Conservation (phyloP, 2,113 vertebrate genomes). For the Planiliza haematocheilus region DNA sequence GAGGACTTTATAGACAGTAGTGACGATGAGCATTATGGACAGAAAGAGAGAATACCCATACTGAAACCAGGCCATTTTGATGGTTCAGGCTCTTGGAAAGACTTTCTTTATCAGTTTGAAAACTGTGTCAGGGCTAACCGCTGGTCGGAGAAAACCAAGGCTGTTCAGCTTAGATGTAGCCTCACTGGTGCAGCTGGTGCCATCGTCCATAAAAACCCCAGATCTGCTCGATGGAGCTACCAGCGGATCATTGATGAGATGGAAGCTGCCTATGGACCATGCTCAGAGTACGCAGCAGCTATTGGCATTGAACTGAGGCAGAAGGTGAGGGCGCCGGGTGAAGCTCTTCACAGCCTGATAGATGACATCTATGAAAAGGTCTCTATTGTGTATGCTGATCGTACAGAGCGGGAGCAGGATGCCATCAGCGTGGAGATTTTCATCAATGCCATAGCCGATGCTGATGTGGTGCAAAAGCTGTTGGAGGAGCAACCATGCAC, state of each 20-base stretch:
- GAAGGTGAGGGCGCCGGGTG: not conserved
- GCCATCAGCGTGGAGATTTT: slow-evolving; percentile 11
- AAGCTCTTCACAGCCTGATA: not conserved
- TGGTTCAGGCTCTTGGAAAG: not conserved
- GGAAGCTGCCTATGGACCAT: not conserved
- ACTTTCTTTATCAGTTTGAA: not conserved
- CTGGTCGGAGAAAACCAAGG: no score
- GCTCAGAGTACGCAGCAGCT: no score
- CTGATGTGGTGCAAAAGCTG: not conserved
- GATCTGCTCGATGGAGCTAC: not conserved
- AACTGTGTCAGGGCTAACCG: no score
- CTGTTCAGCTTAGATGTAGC: not conserved
- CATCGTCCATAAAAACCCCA: not conserved
- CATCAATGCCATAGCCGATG: not conserved
- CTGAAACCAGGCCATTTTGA: no score
- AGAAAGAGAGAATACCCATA: no score
- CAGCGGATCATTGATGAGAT: not conserved
- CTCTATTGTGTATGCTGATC: not conserved
- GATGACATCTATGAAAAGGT: no score
- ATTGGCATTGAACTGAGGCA: not conserved
- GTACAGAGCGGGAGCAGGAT: not conserved
- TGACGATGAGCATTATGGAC: no score
- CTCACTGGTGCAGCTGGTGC: not conserved
- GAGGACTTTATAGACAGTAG: no score
- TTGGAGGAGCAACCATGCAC: not conserved